Evolutionary conservation across 1,140 invertebrate species (phyloP).

Genomic region (Octopus bimaculoides): DNA sequence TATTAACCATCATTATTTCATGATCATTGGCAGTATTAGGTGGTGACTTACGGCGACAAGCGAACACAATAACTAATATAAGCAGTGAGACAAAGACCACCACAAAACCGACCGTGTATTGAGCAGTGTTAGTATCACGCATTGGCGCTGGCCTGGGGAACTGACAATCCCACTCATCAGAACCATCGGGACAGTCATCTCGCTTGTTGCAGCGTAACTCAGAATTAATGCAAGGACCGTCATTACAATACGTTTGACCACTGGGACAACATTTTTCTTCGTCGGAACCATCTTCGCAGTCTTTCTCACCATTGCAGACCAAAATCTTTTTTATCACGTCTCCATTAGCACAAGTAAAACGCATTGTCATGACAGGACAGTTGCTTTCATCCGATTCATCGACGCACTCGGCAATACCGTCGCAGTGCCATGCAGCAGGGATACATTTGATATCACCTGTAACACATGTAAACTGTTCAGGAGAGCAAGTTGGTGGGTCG

Average conservation of each 20-base stretch:
- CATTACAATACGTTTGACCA: slow-evolving; percentile 48
- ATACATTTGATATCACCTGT: slow-evolving; percentile 49
- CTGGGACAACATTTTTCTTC: slow-evolving; percentile 68
- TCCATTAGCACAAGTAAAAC: slow-evolving; percentile 44
- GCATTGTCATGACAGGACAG: slow-evolving; percentile 68
- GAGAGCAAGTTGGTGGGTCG: slow-evolving; percentile 49
- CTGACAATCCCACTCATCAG: slow-evolving; percentile 61
- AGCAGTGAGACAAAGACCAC: slow-evolving; percentile 44
- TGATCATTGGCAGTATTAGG: slow-evolving; percentile 25
- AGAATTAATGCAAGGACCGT: slow-evolving; percentile 28
- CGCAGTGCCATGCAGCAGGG: slow-evolving; percentile 58
- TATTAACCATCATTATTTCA: slow-evolving; percentile 45
- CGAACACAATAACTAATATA: slow-evolving; percentile 44
- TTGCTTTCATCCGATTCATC: slow-evolving; percentile 79
- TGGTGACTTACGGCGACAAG: slow-evolving; percentile 45
- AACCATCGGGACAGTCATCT: slow-evolving; percentile 29
- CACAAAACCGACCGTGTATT: slow-evolving; percentile 49
- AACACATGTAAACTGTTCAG: slow-evolving; percentile 54
- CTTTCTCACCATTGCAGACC: slow-evolving; percentile 61
- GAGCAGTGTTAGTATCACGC: slow-evolving; percentile 26
- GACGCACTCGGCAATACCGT: slow-evolving; percentile 68
- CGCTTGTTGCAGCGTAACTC: slow-evolving; percentile 28
- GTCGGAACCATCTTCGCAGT: slow-evolving; percentile 77
- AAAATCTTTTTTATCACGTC: slow-evolving; percentile 75
- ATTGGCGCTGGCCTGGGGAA: slow-evolving; percentile 10